A percentile compares a stretch with the other conserved stretches of the same genome.
Conservation (phyloP, 2,797 vertebrate genomes). For the Mycteria americana region DNA sequence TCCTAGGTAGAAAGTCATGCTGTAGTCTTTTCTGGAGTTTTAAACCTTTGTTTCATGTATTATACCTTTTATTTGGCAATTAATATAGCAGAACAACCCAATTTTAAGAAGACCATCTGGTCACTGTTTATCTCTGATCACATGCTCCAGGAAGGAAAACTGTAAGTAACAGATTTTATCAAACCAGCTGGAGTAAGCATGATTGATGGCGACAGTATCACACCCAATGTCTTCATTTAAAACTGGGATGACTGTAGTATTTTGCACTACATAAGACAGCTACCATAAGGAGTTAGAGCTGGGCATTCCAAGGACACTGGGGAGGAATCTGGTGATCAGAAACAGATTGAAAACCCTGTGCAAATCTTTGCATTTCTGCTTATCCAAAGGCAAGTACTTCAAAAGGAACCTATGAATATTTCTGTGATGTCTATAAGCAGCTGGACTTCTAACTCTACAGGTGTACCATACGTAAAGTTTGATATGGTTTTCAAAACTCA, state of each 20-base stretch:
- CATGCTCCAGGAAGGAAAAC: background rate
- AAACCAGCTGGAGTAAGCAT: background rate
- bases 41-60: background rate
- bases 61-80: background rate
- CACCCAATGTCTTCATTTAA: background rate
- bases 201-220: background rate
- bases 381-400: background rate
- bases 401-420: background rate
- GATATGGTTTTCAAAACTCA: background rate
- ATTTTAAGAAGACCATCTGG: background rate
- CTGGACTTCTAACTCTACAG: background rate
- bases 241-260: background rate
- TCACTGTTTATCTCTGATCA: background rate
- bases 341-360: background rate
- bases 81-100: background rate
- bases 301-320: background rate
- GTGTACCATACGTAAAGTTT: background rate
- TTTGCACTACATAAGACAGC: background rate
- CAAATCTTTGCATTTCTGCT: background rate
- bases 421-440: background rate
- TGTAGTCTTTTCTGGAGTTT: background rate
- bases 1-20: background rate
- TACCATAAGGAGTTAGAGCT: background rate
- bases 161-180: background rate
- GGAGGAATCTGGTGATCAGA: background rate